Evolutionary conservation across 2,113 vertebrate species (phyloP), one percentile per base, ranked within the genome.

Genomic region (Raja brachyura): DNA sequence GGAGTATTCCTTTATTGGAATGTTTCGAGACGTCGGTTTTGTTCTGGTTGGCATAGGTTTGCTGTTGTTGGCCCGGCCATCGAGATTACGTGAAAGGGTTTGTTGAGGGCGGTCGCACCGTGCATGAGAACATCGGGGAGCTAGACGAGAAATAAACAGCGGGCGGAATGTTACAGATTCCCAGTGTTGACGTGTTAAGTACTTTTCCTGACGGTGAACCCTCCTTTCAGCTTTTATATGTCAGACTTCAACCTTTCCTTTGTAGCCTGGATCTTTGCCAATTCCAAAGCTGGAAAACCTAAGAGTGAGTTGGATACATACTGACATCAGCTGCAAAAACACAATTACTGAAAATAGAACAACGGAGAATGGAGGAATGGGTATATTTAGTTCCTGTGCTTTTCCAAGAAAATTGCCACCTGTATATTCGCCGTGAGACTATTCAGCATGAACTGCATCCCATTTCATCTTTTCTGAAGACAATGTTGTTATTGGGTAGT

Each of bases 251-350:
- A 73, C 63, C 31, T 13, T 61, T 28, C 59, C 59, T 66, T 66
- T 33, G 63, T 33, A 63, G 61, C 86, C 61, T 90, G n/a, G 14
- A 56, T 68, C 39, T 61, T 92, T 92, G 90, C 39, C 90, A 73
- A 73, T 92, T 74, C 4, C 31, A 74, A 54, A 92, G 68, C 4
- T 90, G 61, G 18, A 18, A 90, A 90, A 68, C 33, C 31, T 33
- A 28, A 16, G 61, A 28, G 66, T 20, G 2, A 28, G 20, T 20
- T 39, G 63, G 4, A 63, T n/a, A 56, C 20, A 66, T 4, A 63
- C 88, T 39, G 66, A 92, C 20, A 92, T 73, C 66, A 92, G 31
- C 90, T 92, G 33, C 66, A 54, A 74, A 70, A 73, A 54, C 39
- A 92, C 5, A 68, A 31, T 68, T 14, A 18, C 85, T 90, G 66